A percentile compares a stretch with the other conserved stretches of the same genome.
phyloP scores from a whole-genome alignment of 2,797 vertebrate species.

The Phataginus tetradactyla region DNA sequence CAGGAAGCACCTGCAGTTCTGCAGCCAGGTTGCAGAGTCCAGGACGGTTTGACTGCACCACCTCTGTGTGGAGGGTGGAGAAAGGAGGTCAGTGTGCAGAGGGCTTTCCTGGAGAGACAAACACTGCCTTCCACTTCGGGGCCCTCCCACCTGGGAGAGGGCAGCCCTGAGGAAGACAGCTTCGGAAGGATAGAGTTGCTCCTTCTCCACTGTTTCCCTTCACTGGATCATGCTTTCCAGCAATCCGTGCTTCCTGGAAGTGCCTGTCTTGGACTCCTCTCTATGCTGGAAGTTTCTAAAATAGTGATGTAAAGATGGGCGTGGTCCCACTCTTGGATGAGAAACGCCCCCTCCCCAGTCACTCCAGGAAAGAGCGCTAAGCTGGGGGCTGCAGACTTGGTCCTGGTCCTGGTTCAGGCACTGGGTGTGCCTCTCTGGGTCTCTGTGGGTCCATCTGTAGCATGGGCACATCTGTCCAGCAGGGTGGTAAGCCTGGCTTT shows the following conservation, averaged over 20 bases:
- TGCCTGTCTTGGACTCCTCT: background rate
- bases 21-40: background rate
- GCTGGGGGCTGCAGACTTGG: background rate
- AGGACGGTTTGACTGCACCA: background rate
- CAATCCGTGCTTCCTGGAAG: background rate
- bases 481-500: too few relatives aligned
- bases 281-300: background rate
- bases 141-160: rapidly evolving
- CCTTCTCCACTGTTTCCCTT: background rate
- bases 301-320: background rate
- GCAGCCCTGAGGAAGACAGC: too few relatives aligned
- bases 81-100: too few relatives aligned
- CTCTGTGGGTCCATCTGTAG: background rate
- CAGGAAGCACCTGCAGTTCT: background rate
- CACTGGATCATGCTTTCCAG: background rate
- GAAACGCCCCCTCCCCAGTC: rapidly evolving
- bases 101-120: background rate
- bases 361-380: background rate
- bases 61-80: too few relatives aligned
- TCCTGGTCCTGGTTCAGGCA: background rate
- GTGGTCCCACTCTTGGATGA: background rate
- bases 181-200: background rate
- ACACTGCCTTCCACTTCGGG: background rate
- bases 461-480: background rate
- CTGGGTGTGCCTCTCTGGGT: background rate